Evolutionary conservation across 2,113 vertebrate species (phyloP).

Genomic region (Symphodus melops): DNA sequence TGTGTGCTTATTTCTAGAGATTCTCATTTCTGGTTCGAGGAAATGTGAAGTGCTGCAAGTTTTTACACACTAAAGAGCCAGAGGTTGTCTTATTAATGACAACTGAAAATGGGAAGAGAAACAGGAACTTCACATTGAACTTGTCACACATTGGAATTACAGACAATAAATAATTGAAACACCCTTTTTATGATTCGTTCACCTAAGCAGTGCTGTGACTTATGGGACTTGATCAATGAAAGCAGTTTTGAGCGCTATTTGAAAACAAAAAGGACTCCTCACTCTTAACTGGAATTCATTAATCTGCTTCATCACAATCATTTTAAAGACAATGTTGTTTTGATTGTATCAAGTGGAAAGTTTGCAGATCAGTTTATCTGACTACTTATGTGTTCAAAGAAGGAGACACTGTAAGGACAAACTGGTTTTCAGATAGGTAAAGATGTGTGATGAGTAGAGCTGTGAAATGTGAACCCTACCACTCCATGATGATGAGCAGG

Average conservation of each 20-base stretch:
- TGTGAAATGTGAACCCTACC: constrained; percentile 78
- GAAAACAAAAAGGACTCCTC: too few relatives aligned
- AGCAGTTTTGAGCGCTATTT: too few relatives aligned
- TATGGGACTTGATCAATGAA: too few relatives aligned
- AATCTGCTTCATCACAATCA: too few relatives aligned
- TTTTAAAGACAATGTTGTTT: too few relatives aligned
- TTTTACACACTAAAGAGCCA: background rate
- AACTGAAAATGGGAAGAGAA: background rate
- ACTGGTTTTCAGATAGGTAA: background rate
- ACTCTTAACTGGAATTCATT: too few relatives aligned
- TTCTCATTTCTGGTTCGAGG: background rate
- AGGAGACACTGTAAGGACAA: background rate
- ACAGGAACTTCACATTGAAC: background rate
- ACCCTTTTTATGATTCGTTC: background rate
- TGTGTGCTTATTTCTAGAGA: too few relatives aligned
- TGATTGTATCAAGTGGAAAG: too few relatives aligned
- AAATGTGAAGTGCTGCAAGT: background rate
- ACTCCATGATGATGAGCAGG: constrained; percentile 98
- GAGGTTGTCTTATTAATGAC: background rate
- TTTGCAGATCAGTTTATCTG: background rate
- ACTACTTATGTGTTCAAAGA: background rate
- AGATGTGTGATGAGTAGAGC: background rate
- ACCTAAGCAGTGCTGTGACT: background rate
- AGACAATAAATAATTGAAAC: background rate
- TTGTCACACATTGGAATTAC: background rate